Evolutionary conservation across 2,888 invertebrate genomes (phyloP).

Genomic region (Congeria kusceri): DNA sequence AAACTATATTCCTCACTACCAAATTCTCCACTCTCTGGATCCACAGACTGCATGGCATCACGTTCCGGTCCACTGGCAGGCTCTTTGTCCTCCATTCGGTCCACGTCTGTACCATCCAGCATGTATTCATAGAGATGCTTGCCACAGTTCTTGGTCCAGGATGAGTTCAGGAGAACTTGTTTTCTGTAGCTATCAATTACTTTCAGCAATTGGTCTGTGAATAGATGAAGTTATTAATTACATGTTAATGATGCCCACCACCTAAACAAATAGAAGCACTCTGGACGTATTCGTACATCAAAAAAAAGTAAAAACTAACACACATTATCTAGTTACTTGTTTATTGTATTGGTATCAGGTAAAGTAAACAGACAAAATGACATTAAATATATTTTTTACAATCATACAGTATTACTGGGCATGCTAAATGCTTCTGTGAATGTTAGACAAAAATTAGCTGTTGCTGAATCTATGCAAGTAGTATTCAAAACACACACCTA

Average conservation of each 20-base stretch:
- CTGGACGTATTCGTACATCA: too few species aligned
- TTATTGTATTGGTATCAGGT: too few species aligned
- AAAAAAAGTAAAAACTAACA: too few species aligned
- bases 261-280: too few species aligned
- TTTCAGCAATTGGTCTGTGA: constrained; percentile 61
- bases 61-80: background rate
- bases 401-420: too few species aligned
- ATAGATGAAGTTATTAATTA: background rate
- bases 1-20: constrained; percentile 41
- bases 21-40: constrained; percentile 1
- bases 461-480: background rate
- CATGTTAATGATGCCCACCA: too few species aligned
- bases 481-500: background rate
- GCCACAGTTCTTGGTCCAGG: constrained; percentile 24
- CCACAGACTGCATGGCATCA: background rate
- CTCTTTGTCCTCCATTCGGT: constrained; percentile 44
- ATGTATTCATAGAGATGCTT: constrained; percentile 71
- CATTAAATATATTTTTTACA: too few species aligned
- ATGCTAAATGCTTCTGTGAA: too few species aligned
- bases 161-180: constrained; percentile 48
- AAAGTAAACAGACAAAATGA: too few species aligned
- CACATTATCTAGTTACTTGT: too few species aligned
- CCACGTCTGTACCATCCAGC: constrained; percentile 57
- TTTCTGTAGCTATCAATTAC: constrained; percentile 69
- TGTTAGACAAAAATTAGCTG: too few species aligned